A percentile compares a stretch with the other conserved stretches of the same genome.
Conservation (phyloP, 2,113 vertebrate genomes). For the Rafetus swinhoei region DNA sequence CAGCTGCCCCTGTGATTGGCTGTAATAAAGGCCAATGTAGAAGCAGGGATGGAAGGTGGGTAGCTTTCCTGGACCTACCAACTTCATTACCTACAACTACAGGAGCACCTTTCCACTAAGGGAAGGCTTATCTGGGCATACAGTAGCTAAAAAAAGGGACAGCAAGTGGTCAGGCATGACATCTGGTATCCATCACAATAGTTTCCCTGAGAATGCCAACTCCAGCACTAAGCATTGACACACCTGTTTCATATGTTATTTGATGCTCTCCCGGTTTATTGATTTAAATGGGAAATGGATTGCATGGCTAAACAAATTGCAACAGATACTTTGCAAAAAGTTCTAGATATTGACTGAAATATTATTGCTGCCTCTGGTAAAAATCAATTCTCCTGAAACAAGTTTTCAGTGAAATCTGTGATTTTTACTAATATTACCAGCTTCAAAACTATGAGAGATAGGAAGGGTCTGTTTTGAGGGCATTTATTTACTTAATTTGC, state of each 20-base stretch:
- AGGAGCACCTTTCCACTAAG: neutral
- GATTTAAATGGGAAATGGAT: neutral
- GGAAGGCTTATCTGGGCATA: slow-evolving; percentile 13
- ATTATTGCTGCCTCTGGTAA: neutral
- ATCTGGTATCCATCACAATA: neutral
- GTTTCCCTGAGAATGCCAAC: neutral
- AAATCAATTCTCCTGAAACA: neutral
- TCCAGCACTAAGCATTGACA: rapidly evolving
- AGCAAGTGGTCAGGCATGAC: neutral
- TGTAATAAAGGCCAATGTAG: neutral
- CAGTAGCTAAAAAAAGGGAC: neutral
- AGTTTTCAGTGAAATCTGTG: neutral
- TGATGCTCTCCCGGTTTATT: neutral
- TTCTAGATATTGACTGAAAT: neutral
- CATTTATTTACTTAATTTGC: neutral
- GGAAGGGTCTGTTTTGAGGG: neutral
- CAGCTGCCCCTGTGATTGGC: rapidly evolving
- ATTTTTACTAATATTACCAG: neutral
- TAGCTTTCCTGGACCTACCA: neutral
- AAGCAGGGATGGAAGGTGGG: neutral
- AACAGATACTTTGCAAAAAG: neutral
- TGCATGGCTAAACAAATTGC: neutral
- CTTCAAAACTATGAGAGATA: rapidly evolving
- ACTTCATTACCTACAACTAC: neutral
- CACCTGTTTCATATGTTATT: neutral